Base-by-base conservation (phyloP, 2,797 vertebrate species). In the Limnodromus scolopaceus region DNA sequence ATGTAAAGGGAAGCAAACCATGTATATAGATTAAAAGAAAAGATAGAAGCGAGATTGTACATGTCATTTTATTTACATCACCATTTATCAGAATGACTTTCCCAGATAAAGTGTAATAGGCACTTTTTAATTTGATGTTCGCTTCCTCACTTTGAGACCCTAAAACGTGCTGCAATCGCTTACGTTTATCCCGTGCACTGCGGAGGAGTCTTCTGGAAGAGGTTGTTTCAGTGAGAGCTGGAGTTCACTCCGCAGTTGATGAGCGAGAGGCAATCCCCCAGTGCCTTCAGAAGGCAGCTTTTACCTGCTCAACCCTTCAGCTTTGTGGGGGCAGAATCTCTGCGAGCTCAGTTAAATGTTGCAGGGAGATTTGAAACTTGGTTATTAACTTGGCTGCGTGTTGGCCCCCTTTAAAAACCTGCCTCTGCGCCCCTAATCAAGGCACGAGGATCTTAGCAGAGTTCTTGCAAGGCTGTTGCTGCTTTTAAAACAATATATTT, bases 371-470 rank as follows among this genome's bases (percentile, higher is more conserved):
- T 65, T 91, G 84, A 85, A 86, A 70, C 45, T 89, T 77, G 63
- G 57, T 89, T 90, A 74, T 94, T 94, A 93, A 77, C 55, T 74
- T 79, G 83, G 58, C 64, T 71, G n/a, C 68, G 46, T 36, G n/a
- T 84, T 84, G 51, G 24, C 34, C 49, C 20, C 17, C 30, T 74
- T 23, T 57, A 39, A 76, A 93, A 89, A 61, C 30, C 60, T 54
- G 10, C 45, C 58, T 87, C 82, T 36, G 49, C n/a, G 12, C 39
- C 41, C 74, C 41, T 70, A 46, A 57, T 63, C 60, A 43, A 61
- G 53, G n/a, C 64, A 60, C 1, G 16, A 79, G 27, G 51, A 34
- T 84, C 68, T 87, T 90, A 49, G 34, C 57, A 49, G 43, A 87
- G 63, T 38, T 76, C 63, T 66, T 91, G 39, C 20, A 71, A 79